Evolutionary conservation across 2,113 vertebrate genomes (phyloP).

Genomic region (Procavia capensis): DNA sequence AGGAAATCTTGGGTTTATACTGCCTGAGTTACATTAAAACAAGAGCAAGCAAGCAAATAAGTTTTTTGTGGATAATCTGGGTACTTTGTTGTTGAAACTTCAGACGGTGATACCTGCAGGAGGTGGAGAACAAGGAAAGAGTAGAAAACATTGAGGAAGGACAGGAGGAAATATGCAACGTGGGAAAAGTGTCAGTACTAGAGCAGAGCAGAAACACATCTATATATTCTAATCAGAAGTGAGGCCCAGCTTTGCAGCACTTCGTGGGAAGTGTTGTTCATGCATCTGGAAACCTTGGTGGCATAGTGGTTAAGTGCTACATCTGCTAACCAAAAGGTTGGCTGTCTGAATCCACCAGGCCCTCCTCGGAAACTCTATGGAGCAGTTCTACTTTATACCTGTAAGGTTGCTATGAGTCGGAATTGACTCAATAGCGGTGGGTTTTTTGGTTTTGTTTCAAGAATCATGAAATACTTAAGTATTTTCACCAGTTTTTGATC

Average conservation of each 20-base stretch:
- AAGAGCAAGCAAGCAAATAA: background rate
- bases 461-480: background rate
- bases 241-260: background rate
- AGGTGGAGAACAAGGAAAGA: background rate
- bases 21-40: background rate
- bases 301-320: too few species aligned
- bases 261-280: background rate
- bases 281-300: too few species aligned
- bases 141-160: background rate
- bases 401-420: too few species aligned
- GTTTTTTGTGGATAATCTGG: background rate
- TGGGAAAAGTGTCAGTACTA: background rate
- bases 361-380: too few species aligned
- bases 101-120: background rate
- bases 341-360: too few species aligned
- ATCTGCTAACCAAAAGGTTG: too few species aligned
- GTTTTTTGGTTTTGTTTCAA: too few species aligned
- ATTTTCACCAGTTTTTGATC: background rate
- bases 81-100: background rate
- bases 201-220: rapidly evolving
- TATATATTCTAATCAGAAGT: background rate
- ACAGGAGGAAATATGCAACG: background rate
- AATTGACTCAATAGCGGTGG: too few species aligned
- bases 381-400: too few species aligned
- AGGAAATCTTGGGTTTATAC: background rate